Base-by-base conservation (phyloP, 1,140 invertebrate species). In the Zaprionus gabonicus region DNA sequence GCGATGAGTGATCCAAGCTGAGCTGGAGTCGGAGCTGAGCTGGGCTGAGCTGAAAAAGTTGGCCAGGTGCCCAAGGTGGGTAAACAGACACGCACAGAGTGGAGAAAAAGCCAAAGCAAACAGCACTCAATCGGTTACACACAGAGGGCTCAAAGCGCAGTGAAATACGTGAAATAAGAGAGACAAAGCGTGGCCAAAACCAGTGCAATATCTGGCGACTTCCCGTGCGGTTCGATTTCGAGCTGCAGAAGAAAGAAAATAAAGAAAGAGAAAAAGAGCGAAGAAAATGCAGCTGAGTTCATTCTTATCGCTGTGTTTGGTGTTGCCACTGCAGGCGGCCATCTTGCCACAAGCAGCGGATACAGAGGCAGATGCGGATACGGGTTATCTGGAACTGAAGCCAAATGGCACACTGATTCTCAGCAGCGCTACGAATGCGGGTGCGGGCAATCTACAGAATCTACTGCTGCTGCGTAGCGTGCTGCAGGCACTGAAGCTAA, bases 331-430 rank as follows among this genome's bases (percentile, higher is more conserved):
- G 38, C 17, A 67, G 15, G 23, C 46, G 36, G 38, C 59, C 12
- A 0, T 34, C 57, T 4, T 59, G 60, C 28, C 36, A 5, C 12
- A 1, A 5, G 20, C 41, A 12, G 15, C 28, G 66, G 71, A 73
- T 51, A 20, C 46, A 6, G 41, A 46, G 4, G 41, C 41, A 6
- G 25, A 56, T 31, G 53, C 27, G 46, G 17, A 51, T 20, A 3
- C 10, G 20, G 86, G 79, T 25, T 91, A 91, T 55, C 46, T 90
- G 65, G 86, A 91, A 49, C 34, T 91, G 1, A 83, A 91, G 46
- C 83, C 91, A 0, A 92, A 92, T 77, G 91, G 91, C 10, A 82
- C 78, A 0, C 23, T 92, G 0, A 73, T 92, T 4, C 44, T 92
- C 1, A 59, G 69, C 9, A 63, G 72, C 12, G 57, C 78, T 0